Evolutionary conservation across 2,797 vertebrate genomes (phyloP).

Genomic region (Brotula barbata): DNA sequence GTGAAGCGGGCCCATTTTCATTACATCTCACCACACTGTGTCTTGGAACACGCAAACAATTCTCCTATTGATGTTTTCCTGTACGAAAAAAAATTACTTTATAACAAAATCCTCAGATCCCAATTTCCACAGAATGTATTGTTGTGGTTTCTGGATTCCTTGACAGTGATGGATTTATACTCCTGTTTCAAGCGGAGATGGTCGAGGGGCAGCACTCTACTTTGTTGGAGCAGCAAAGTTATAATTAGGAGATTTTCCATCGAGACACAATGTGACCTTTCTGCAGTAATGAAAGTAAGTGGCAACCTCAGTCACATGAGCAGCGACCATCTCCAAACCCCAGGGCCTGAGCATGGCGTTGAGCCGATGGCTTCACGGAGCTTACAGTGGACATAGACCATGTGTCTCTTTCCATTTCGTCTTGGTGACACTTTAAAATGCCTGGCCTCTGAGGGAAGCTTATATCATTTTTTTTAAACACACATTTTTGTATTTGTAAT

Average conservation of each 20-base stretch:
- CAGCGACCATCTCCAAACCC: constrained; percentile 56
- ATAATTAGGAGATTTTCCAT: constrained; percentile 77
- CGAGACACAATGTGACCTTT: constrained; percentile 78
- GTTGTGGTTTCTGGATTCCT: constrained; percentile 13
- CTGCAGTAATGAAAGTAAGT: constrained; percentile 74
- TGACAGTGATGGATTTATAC: constrained; percentile 32
- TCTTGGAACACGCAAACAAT: neutral
- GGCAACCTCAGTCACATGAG: constrained; percentile 71
- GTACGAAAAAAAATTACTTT: neutral
- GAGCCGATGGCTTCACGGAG: constrained; percentile 66
- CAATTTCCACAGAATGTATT: neutral
- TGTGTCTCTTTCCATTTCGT: constrained; percentile 56
- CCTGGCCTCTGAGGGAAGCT: constrained; percentile 15
- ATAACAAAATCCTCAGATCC: neutral
- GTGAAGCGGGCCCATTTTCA: constrained; percentile 42
- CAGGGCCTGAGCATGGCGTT: constrained; percentile 49
- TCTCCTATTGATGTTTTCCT: neutral
- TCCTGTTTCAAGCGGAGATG: constrained; percentile 20
- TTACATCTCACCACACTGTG: constrained; percentile 1
- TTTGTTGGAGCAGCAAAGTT: constrained; percentile 70
- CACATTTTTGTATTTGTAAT: constrained; percentile 16
- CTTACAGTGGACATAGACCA: constrained; percentile 57
- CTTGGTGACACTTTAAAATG: constrained; percentile 35
- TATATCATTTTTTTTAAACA: constrained; percentile 17
- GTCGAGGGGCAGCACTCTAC: constrained; percentile 37